Conservation (phyloP, 2,888 invertebrate species). For the Nephrotoma guestfalica region DNA sequence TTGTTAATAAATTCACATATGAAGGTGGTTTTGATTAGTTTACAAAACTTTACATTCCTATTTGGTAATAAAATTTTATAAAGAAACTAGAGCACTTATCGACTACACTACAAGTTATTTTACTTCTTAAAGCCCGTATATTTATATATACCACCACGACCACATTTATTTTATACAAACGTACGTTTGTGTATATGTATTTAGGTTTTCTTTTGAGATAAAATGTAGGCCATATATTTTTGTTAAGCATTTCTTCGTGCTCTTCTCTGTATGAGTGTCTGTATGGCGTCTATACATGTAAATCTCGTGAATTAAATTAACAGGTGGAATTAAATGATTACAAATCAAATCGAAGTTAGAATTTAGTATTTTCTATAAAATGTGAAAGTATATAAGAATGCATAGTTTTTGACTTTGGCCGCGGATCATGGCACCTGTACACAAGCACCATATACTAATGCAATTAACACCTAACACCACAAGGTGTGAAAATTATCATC, state of each 20-base stretch:
- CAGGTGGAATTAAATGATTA: not conserved
- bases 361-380: not conserved
- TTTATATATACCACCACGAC: not conserved
- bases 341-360: not conserved
- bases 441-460: not conserved
- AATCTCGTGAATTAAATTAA: not conserved
- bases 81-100: not conserved
- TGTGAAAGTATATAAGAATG: not conserved
- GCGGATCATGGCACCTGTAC: not conserved
- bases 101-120: not conserved
- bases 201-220: not conserved
- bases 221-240: not conserved
- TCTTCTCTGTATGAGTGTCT: not conserved
- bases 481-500: not conserved
- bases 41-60: not conserved
- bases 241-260: not conserved
- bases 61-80: not conserved
- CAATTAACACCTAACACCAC: not conserved
- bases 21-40: not conserved
- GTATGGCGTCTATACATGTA: not conserved
- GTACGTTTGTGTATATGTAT: not conserved
- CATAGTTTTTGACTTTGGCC: not conserved
- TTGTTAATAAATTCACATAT: not conserved
- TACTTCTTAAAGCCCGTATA: not conserved
- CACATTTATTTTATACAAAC: not conserved